These are phyloP conservation scores for Chromobotia macracanthus DNA, from an alignment of 2,797 vertebrate species.

Conservation along the genomic window DNA sequence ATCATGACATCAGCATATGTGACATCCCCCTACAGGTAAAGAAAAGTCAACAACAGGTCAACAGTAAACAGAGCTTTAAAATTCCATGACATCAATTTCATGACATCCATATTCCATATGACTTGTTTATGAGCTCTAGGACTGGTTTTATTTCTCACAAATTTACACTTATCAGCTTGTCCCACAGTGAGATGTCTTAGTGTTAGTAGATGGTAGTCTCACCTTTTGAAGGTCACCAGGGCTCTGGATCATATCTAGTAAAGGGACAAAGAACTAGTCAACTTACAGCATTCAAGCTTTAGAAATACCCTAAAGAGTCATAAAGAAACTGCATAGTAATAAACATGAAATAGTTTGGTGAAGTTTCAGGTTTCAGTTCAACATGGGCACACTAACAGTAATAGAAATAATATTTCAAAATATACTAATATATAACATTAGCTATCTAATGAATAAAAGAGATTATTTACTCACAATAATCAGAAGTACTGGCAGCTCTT, in stretches of 20 bases:
- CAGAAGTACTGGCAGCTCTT: not conserved
- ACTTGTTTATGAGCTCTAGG: not conserved
- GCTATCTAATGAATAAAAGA: no score
- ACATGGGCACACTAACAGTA: no score
- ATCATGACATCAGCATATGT: not conserved
- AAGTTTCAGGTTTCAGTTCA: no score
- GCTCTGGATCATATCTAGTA: not conserved
- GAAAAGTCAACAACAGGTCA: not conserved
- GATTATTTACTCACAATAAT: constrained; percentile 11
- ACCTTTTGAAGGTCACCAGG: constrained; percentile 3
- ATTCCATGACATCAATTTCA: not conserved
- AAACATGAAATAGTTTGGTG: no score
- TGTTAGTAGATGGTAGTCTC: not conserved
- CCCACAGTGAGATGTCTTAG: not conserved
- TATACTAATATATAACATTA: no score
- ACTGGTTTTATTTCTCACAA: not conserved
- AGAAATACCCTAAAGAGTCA: no score
- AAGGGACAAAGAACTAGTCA: constrained; percentile 2
- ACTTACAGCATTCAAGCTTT: no score
- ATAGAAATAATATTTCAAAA: no score
- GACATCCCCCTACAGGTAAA: not conserved
- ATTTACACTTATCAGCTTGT: no score
- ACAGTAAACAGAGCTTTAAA: not conserved
- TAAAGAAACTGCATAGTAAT: not conserved
- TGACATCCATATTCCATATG: not conserved